These are phyloP conservation scores for Scatophagus argus DNA, from an alignment of 2,113 vertebrate species.

Conservation along the genomic window DNA sequence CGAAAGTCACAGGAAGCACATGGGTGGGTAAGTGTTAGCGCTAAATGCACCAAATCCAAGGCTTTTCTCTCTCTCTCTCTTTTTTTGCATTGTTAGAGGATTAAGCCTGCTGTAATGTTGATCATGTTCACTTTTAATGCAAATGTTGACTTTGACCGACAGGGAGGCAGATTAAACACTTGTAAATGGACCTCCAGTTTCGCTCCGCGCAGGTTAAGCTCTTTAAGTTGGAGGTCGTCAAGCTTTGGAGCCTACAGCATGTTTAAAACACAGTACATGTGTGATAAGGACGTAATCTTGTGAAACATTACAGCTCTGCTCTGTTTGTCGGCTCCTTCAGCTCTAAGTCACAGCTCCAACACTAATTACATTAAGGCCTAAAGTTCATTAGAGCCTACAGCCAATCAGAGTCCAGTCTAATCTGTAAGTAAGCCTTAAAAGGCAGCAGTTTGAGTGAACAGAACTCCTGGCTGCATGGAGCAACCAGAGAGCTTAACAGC, in stretches of 20 bases:
- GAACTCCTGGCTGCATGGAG: neutral
- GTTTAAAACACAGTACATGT: conserved; percentile 28
- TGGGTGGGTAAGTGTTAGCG: neutral
- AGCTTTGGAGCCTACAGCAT: neutral
- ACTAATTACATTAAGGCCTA: conserved; percentile 5
- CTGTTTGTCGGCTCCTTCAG: conserved; percentile 8
- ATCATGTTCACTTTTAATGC: neutral
- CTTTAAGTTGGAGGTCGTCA: neutral
- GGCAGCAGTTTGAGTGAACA: neutral
- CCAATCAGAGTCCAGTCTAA: conserved; percentile 16
- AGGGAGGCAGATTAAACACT: neutral
- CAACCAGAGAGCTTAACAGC: conserved; percentile 19
- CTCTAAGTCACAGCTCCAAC: conserved; percentile 1
- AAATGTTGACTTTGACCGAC: neutral
- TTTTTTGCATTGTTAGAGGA: neutral
- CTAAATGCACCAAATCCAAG: conserved; percentile 2
- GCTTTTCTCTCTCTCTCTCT: neutral
- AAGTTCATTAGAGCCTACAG: conserved; percentile 31
- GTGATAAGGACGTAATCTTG: conserved; percentile 27
- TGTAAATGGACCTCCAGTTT: neutral
- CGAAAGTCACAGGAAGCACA: conserved; percentile 6
- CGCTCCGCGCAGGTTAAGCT: conserved; percentile 23
- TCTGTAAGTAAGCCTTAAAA: conserved; percentile 2
- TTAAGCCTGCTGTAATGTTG: neutral
- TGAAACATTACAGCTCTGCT: conserved; percentile 5